phyloP scores from a whole-genome alignment of 2,888 invertebrate genomes.

The Amphimallon solstitiale region DNA sequence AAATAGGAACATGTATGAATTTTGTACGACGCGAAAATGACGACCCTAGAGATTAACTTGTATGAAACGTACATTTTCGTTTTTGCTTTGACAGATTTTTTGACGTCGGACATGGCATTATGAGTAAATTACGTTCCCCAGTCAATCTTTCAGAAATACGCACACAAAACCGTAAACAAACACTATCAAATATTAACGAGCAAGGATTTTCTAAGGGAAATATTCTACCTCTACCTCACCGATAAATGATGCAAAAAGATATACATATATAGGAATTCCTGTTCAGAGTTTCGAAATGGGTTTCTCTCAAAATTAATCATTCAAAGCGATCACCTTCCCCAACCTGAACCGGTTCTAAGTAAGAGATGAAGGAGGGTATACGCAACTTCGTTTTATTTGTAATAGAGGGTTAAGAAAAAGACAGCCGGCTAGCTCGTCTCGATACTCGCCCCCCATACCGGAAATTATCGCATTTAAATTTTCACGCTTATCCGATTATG shows the following conservation, averaged over 20 bases:
- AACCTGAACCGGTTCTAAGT: slow-evolving; percentile 12
- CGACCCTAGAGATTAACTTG: too few relatives aligned
- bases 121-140: neutral
- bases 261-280: slow-evolving; percentile 18
- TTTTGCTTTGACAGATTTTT: neutral
- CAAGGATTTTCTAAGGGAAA: slow-evolving; percentile 1
- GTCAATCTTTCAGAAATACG: neutral
- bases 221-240: neutral
- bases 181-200: slow-evolving; percentile 6
- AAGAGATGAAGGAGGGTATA: neutral
- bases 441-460: neutral
- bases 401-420: neutral
- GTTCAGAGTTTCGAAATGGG: neutral
- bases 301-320: slow-evolving; percentile 27
- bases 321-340: slow-evolving; percentile 27
- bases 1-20: too few relatives aligned
- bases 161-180: neutral
- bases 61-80: too few relatives aligned
- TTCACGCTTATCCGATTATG: slow-evolving; percentile 22
- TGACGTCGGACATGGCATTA: neutral
- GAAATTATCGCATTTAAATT: slow-evolving; percentile 34
- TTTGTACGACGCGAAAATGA: too few relatives aligned
- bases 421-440: neutral
- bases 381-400: slow-evolving; percentile 9
- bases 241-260: slow-evolving; percentile 24